Base-by-base conservation (phyloP, 2,113 vertebrate genomes). In the Percina caprodes region DNA sequence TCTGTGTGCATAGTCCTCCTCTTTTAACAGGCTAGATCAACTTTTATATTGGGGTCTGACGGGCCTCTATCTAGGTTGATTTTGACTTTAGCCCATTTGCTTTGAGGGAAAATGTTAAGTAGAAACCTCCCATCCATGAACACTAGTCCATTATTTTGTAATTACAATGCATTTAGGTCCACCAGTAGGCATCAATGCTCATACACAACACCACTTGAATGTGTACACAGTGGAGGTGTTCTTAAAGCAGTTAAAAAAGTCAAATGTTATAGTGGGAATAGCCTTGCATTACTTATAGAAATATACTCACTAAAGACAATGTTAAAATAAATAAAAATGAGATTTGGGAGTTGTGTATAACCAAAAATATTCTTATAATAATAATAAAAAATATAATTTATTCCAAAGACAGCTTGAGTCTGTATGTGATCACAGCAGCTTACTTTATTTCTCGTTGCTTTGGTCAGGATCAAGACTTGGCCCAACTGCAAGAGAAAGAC, bases 101-200 rank as follows among this genome's bases (percentile, higher is more conserved):
- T 83, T 68, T 4, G 15, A 80, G 77, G 91, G 91, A 91, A 94
- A 95, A 94, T 95, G 93, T 95, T 94, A 95, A 95, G 91, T 95
- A 95, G 92, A 94, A 95, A 85, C 86, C 92, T 92, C 69, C 88
- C 93, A 95, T 93, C 93, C 94, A 91, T 94, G 92, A 93, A 94
- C 86, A 66, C 83, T 72, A 86, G 88, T 88, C 84, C 92, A 95
- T 95, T 95, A 95, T 94, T 94, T 93, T 94, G 91, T 94, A 92
- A 94, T 95, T 94, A 93, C 90, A 77, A 81, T 88, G 88, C 93
- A 91, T 92, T 93, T 91, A 90, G 91, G 85, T 91, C 89, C 82
- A 89, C 87, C 86, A 86, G 85, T 86, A 80, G 86, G 84, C 93
- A 80, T 85, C 91, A 79, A 52, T 90, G 92, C 90, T 92, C 93